Percentiles rank a stretch among this genome's conserved stretches.
These are phyloP conservation scores for Marasmarcha lunaedactyla DNA, from an alignment of 2,888 invertebrate genomes.

Conservation along the genomic window DNA sequence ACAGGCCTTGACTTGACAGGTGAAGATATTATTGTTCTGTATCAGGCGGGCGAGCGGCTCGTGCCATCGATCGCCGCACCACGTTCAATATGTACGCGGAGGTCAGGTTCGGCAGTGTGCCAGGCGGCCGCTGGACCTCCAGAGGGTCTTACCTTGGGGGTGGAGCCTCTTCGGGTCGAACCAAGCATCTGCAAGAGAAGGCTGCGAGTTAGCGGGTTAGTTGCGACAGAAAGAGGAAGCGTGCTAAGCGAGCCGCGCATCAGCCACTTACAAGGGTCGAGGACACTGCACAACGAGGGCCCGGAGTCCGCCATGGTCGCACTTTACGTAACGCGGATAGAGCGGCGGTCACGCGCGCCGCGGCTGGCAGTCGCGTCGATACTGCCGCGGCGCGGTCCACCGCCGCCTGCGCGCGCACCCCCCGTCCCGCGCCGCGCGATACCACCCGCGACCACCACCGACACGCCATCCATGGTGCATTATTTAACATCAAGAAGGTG, in stretches of 20 bases:
- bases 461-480: neutral
- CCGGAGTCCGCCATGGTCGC: slow-evolving; percentile 55
- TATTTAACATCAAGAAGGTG: too few species aligned
- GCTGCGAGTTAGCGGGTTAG: slow-evolving; percentile 69
- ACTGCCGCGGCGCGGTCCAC: slow-evolving; percentile 49
- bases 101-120: slow-evolving; percentile 2
- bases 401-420: slow-evolving; percentile 23
- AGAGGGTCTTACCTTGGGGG: slow-evolving; percentile 83
- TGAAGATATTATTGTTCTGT: slow-evolving; percentile 37
- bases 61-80: slow-evolving; percentile 6
- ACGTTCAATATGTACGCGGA: slow-evolving; percentile 1
- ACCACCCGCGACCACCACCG: neutral
- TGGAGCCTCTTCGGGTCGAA: slow-evolving; percentile 92
- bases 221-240: slow-evolving; percentile 54
- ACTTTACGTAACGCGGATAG: slow-evolving; percentile 57
- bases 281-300: slow-evolving; percentile 62
- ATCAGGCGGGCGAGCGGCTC: slow-evolving; percentile 16
- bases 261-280: slow-evolving; percentile 55
- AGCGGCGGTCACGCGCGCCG: slow-evolving; percentile 53
- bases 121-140: slow-evolving; percentile 8
- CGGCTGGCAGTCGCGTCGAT: slow-evolving; percentile 70
- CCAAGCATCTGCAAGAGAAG: slow-evolving; percentile 90
- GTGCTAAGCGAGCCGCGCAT: slow-evolving; percentile 35
- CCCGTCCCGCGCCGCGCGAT: slow-evolving; percentile 12
- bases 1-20: slow-evolving; percentile 32